A percentile compares a stretch with the other conserved stretches of the same genome.
Conservation (phyloP, 2,797 vertebrate genomes). For the Sphaeramia orbicularis region DNA sequence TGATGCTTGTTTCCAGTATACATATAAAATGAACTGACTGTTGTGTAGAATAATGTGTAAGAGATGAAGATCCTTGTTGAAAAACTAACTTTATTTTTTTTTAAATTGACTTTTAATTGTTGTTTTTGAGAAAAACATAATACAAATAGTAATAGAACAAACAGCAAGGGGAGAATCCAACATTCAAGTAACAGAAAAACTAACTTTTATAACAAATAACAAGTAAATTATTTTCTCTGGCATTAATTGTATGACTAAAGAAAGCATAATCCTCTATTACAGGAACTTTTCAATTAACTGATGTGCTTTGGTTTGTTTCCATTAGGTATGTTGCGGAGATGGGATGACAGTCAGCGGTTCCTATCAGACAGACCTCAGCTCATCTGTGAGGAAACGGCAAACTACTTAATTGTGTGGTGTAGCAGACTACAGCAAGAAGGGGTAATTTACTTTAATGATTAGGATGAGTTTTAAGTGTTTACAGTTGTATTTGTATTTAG, state of each 20-base stretch:
- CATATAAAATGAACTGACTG: too few species aligned
- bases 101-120: too few species aligned
- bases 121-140: too few species aligned
- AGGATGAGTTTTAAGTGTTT: not conserved
- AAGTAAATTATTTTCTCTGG: not conserved
- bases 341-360: conserved; percentile 98
- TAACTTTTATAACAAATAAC: too few species aligned
- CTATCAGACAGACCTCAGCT: conserved; percentile 93
- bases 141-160: too few species aligned
- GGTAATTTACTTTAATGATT: conserved; percentile 76
- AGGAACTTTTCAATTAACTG: not conserved
- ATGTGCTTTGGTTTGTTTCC: not conserved
- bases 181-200: too few species aligned
- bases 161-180: too few species aligned
- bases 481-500: not conserved
- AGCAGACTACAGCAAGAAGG: conserved; percentile 94
- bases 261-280: too few species aligned
- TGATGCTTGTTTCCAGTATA: too few species aligned
- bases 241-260: not conserved
- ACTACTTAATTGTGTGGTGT: conserved; percentile 96
- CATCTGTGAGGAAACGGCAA: conserved; percentile 95
- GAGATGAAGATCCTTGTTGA: too few species aligned
- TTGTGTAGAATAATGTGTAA: too few species aligned
- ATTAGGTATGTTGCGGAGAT: conserved; percentile 95
- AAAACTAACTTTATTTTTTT: too few species aligned